phyloP scores from a whole-genome alignment of 1,140 invertebrate genomes.

The Eurosta solidaginis region DNA sequence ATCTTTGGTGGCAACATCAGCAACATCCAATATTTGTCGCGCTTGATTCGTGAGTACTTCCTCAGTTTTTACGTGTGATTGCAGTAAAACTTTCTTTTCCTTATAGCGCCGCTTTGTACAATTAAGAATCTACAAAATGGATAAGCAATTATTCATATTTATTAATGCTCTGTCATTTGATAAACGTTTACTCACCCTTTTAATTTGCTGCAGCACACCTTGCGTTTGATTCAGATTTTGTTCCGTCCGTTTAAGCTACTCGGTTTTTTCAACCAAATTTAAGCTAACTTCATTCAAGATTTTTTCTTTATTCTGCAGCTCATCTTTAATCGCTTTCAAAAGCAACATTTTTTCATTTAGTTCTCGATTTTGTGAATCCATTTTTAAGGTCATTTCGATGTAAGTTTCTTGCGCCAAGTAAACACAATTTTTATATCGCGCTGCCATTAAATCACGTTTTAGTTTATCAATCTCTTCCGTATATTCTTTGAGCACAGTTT shows the following conservation, averaged over 20 bases:
- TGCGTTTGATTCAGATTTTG: conserved; percentile 64
- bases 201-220: conserved; percentile 60
- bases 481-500: conserved; percentile 85
- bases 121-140: conserved; percentile 50
- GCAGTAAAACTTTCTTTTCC: conserved; percentile 56
- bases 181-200: conserved; percentile 44
- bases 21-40: conserved; percentile 66
- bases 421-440: conserved; percentile 83
- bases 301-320: conserved; percentile 67
- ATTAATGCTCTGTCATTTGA: background rate
- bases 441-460: conserved; percentile 79
- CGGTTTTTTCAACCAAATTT: conserved; percentile 58
- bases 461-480: conserved; percentile 89
- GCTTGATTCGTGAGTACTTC: conserved; percentile 67
- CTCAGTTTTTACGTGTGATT: conserved; percentile 69
- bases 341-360: conserved; percentile 73
- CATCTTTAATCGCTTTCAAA: conserved; percentile 72
- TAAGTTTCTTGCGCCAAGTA: conserved; percentile 87
- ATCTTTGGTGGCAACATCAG: conserved; percentile 68
- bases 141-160: conserved; percentile 4
- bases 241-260: conserved; percentile 64
- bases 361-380: conserved; percentile 73
- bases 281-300: conserved; percentile 65
- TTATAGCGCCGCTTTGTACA: conserved; percentile 61
- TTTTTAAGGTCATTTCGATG: conserved; percentile 71